Evolutionary conservation across 2,888 invertebrate genomes (phyloP), one percentile per base, ranked within the genome.

Genomic region (Coenonympha glycerion): DNA sequence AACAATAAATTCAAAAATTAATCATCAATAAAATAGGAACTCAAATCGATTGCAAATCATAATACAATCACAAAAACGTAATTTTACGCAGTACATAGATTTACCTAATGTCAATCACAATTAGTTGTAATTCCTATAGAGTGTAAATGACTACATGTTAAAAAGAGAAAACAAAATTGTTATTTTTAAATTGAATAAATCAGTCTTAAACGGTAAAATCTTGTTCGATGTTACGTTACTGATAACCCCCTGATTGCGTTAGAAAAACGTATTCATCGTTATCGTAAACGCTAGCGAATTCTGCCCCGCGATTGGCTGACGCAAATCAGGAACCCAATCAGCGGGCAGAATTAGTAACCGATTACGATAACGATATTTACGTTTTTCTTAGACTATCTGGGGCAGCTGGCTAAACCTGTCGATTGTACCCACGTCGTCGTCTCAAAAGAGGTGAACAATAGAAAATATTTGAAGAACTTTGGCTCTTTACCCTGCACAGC

Each of bases 11-110:
- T 65, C 60, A 66, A 69, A 69, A 69, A 39, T 16, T 39, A 45
- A 66, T 56, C 63, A 69, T 67, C 66, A 73, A 71, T 69, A 75
- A 67, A 84, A 82, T 86, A 87, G 86, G 87, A 87, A 87, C 87
- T 86, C 65, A 85, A 76, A 76, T 71, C 59, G 62, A 85, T 86
- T 86, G 85, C 85, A 71, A 66, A 68, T 62, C 57, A 60, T 41
- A 15, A 41, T 22, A 36, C 11, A 15, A 31, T 33, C 16, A 33
- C 16, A 33, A 33, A 31, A 30, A 39, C 22, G 8, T 15, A 13
- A 3, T 15, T 26, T 16, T 24, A n/a, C 16, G 16, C n/a, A 9
- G 24, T 26, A n/a, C n/a, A n/a, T n/a, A n/a, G n/a, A n/a, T n/a
- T n/a, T n/a, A n/a, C n/a, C n/a, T n/a, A n/a, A n/a, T n/a, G n/a